Base-by-base conservation (phyloP, 2,888 invertebrate genomes). In the Neoaliturus tenellus region DNA sequence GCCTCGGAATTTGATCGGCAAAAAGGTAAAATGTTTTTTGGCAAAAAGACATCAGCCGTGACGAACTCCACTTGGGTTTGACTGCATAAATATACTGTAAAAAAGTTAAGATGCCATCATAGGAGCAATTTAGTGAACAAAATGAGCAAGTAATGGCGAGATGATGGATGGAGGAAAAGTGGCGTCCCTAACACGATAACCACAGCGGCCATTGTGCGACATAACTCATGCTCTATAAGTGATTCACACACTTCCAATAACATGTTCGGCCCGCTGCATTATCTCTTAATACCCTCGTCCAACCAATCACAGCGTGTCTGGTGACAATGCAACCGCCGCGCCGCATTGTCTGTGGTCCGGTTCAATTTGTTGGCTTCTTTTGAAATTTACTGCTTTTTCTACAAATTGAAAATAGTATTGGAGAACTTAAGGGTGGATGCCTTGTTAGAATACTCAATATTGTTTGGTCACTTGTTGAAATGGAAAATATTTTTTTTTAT, bases 171-270 rank as follows among this genome's bases (percentile, higher is more conserved):
- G 75, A 28, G 41, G 44, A 75, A 75, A 75, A 75, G 48, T 48
- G 75, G 75, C 75, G 75, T 25, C 28, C n/a, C 75, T 75, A 75
- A 75, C 75, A 28, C 75, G 75, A 48, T 75, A 75, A 75, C 44
- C 48, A 48, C 75, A 25, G 10, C 48, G 44, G 41, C 75, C 75
- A 75, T 75, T 75, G 75, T 75, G 48, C 25, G 20, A 1, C 75
- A 41, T 71, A 48, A 75, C 75, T 71, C 71, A 71, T 71, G 71
- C 71, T 75, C 75, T 35, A 48, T 75, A 75, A 75, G 75, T 75
- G 75, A 75, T 75, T 75, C 75, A 75, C 75, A 75, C 75, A 75
- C 75, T 75, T 75, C 75, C 75, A 75, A 75, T 75, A 75, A 75
- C 75, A 75, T 75, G 75, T 75, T 75, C 75, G 75, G 75, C 62